Percentiles rank a stretch among this genome's conserved stretches.
These are phyloP conservation scores for Nasonia giraulti DNA, from an alignment of 1,140 invertebrate species.

Conservation along the genomic window DNA sequence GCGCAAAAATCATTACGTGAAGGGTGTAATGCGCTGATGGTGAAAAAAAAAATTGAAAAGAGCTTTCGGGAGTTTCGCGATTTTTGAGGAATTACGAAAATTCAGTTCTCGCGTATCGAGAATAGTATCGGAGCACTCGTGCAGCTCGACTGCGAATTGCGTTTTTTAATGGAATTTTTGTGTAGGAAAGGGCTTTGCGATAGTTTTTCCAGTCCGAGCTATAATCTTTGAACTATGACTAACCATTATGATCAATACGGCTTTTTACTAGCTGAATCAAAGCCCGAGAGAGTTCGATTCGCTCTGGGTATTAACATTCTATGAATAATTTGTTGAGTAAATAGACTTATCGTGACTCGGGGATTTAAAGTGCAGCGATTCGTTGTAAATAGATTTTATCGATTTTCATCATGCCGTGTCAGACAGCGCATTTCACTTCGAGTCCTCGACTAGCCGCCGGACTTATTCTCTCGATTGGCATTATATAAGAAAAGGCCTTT, in stretches of 20 bases:
- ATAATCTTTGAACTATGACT: neutral
- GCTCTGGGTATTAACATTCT: neutral
- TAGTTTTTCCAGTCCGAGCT: neutral
- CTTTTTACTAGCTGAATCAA: too few species aligned
- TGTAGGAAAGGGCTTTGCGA: slow-evolving; percentile 1
- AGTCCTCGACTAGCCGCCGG: neutral
- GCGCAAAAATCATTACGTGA: neutral
- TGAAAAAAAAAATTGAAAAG: slow-evolving; percentile 13
- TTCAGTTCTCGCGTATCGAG: neutral
- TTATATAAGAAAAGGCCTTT: slow-evolving; percentile 2
- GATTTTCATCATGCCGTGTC: slow-evolving; percentile 15
- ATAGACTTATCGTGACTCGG: slow-evolving; percentile 10
- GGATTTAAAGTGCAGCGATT: neutral
- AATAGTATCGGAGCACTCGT: neutral
- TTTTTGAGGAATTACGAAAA: neutral
- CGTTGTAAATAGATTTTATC: slow-evolving; percentile 29
- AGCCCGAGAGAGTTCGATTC: neutral
- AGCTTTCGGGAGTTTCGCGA: neutral
- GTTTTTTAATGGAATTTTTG: slow-evolving; percentile 18
- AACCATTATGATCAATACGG: too few species aligned
- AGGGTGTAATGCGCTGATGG: neutral
- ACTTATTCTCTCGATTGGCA: neutral
- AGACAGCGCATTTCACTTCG: neutral
- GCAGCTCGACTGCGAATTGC: neutral
- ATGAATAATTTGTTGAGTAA: slow-evolving; percentile 13